A percentile compares a stretch with the other conserved stretches of the same genome.
Conservation (phyloP, 2,888 invertebrate species). For the Tipula lateralis region DNA sequence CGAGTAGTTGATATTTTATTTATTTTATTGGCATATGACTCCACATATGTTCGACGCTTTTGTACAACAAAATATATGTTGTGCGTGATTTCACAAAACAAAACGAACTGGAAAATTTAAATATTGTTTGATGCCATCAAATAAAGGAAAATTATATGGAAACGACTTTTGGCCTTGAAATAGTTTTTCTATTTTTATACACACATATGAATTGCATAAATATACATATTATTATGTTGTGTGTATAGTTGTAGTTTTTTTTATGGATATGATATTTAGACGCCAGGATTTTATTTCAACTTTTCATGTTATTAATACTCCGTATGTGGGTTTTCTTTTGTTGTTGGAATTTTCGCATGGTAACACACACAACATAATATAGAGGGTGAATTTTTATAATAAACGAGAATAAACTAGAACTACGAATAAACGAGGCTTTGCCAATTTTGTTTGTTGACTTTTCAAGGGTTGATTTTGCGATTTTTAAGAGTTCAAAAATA, state of each 20-base stretch:
- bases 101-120: background rate
- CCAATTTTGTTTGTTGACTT: background rate
- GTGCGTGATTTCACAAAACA: background rate
- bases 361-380: background rate
- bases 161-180: background rate
- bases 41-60: background rate
- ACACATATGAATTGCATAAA: background rate
- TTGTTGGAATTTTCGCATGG: background rate
- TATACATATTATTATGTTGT: background rate
- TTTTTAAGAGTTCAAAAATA: background rate
- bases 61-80: background rate
- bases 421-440: background rate
- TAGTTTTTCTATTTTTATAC: slow-evolving; percentile 2
- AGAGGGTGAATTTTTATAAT: background rate
- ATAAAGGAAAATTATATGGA: background rate
- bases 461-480: background rate
- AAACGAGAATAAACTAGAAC: background rate
- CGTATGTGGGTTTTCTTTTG: background rate
- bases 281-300: background rate
- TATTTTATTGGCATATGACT: background rate
- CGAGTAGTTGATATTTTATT: background rate
- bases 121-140: background rate
- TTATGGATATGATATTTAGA: background rate
- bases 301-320: background rate
- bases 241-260: background rate